A percentile compares a stretch with the other conserved stretches of the same genome.
Evolutionary conservation across 2,113 vertebrate species (phyloP).

Genomic region (Rana temporaria): DNA sequence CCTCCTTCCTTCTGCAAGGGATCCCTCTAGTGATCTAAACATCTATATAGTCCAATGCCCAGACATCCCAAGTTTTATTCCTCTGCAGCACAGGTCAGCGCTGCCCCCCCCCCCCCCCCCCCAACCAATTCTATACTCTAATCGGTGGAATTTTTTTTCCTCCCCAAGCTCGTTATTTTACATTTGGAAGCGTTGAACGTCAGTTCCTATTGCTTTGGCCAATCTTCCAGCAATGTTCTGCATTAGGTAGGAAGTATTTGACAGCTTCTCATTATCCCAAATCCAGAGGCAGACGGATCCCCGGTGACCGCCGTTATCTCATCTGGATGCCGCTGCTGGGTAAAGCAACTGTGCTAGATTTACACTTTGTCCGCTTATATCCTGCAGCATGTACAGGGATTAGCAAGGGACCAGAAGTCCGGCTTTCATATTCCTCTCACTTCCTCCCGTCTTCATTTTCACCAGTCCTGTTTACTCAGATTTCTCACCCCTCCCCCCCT

Average conservation of each 20-base stretch:
- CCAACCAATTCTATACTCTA: too few species aligned
- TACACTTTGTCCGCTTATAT: constrained; percentile 26
- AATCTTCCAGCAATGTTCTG: too few species aligned
- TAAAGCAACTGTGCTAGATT: constrained; percentile 31
- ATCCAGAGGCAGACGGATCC: background rate
- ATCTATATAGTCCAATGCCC: too few species aligned
- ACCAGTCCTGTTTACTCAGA: constrained; percentile 43
- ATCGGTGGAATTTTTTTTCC: too few species aligned
- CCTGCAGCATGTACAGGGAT: constrained; percentile 43
- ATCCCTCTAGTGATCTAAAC: too few species aligned
- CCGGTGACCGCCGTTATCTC: constrained; percentile 1
- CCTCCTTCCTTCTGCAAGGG: too few species aligned
- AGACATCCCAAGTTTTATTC: too few species aligned
- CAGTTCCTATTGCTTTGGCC: too few species aligned
- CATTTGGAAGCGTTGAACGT: too few species aligned
- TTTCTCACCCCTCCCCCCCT: constrained; percentile 48
- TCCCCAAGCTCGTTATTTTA: too few species aligned
- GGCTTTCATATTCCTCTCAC: constrained; percentile 39
- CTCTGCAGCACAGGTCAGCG: too few species aligned
- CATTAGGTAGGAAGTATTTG: background rate
- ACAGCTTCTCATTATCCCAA: background rate
- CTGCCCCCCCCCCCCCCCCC: too few species aligned
- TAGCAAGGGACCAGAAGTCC: constrained; percentile 27
- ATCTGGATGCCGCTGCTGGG: background rate
- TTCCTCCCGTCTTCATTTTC: constrained; percentile 48